phyloP scores from a whole-genome alignment of 1,140 invertebrate species.

The Anadara kagoshimensis region DNA sequence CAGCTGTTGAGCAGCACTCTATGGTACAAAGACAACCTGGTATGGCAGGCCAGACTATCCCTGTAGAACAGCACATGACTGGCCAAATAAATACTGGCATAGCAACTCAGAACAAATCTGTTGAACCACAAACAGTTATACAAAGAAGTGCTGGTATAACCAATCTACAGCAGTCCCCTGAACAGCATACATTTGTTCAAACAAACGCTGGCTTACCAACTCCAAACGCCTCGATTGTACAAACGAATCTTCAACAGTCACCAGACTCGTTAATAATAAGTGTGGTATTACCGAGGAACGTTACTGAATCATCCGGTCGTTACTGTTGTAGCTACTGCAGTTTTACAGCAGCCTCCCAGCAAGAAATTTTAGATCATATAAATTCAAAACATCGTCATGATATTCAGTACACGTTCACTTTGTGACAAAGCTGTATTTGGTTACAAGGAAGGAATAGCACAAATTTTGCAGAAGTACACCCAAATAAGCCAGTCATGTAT shows the following conservation, averaged over 20 bases:
- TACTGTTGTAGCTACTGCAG: constrained; percentile 60
- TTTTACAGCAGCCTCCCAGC: constrained; percentile 48
- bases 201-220: neutral
- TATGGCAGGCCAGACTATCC: neutral
- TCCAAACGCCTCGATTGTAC: constrained; percentile 1
- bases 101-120: neutral
- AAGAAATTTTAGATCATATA: constrained; percentile 53
- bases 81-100: neutral
- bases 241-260: constrained; percentile 27
- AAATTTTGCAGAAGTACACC: constrained; percentile 56
- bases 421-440: constrained; percentile 55
- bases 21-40: neutral
- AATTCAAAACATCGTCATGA: constrained; percentile 44
- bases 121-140: neutral
- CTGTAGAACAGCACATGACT: too few species aligned
- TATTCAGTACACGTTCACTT: constrained; percentile 58
- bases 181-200: neutral
- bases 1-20: neutral
- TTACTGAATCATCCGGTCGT: constrained; percentile 27
- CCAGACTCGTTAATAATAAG: constrained; percentile 50
- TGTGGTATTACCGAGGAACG: constrained; percentile 43
- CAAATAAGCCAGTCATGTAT: constrained; percentile 51
- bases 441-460: constrained; percentile 50
- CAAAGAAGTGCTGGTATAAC: neutral
- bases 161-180: neutral